These are phyloP conservation scores for Ceryle rudis DNA, from an alignment of 2,797 vertebrate genomes.

Conservation along the genomic window DNA sequence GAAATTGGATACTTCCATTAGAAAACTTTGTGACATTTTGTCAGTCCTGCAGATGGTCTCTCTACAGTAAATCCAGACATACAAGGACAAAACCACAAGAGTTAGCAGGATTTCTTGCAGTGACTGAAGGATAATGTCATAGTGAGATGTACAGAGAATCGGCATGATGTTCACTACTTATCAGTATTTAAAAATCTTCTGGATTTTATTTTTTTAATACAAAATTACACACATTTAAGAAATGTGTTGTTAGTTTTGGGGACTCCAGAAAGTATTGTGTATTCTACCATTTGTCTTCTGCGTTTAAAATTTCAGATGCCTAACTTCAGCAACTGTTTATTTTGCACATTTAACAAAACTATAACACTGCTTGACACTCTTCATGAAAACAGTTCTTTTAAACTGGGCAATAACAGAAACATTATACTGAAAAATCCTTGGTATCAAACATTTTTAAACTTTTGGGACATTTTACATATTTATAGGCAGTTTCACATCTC, in stretches of 20 bases:
- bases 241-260: not conserved
- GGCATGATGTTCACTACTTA: not conserved
- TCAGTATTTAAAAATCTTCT: not conserved
- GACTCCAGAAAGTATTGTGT: not conserved
- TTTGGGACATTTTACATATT: constrained; percentile 5
- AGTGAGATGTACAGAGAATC: not conserved
- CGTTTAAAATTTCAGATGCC: not conserved
- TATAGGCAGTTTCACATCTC: not conserved
- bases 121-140: not conserved
- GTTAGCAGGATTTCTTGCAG: not conserved
- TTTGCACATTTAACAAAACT: not conserved
- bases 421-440: not conserved
- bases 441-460: not conserved
- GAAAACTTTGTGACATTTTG: not conserved
- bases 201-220: not conserved
- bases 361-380: not conserved
- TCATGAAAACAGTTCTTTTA: not conserved
- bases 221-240: not conserved
- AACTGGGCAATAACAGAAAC: not conserved
- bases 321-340: not conserved
- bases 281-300: not conserved
- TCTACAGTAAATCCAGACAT: not conserved
- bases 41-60: not conserved
- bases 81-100: not conserved
- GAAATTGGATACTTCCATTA: not conserved